phyloP scores from a whole-genome alignment of 2,113 vertebrate genomes.

The Pogona vitticeps region DNA sequence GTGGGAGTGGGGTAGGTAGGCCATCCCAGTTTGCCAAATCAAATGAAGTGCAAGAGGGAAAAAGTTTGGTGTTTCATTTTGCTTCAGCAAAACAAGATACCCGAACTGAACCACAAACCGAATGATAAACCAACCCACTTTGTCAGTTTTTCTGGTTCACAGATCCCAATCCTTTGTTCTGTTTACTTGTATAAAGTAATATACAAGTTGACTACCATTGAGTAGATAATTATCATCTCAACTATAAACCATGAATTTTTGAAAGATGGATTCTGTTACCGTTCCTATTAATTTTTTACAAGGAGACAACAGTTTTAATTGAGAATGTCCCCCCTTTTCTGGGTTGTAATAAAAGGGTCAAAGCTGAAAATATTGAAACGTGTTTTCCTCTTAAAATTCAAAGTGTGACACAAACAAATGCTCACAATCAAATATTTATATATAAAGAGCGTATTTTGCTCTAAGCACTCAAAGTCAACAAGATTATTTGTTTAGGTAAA shows the following conservation, averaged over 20 bases:
- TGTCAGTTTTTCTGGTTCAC: too few relatives aligned
- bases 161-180: too few relatives aligned
- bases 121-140: too few relatives aligned
- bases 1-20: too few relatives aligned
- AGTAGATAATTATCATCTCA: neutral
- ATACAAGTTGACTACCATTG: too few relatives aligned
- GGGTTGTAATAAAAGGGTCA: neutral
- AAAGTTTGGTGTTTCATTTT: too few relatives aligned
- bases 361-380: neutral
- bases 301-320: neutral
- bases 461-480: neutral
- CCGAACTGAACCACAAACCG: too few relatives aligned
- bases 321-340: neutral
- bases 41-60: too few relatives aligned
- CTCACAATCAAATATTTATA: neutral
- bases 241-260: neutral
- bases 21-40: too few relatives aligned
- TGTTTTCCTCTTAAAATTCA: neutral
- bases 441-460: neutral
- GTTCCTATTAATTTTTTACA: neutral
- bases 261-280: neutral
- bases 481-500: neutral
- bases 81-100: too few relatives aligned
- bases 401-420: neutral
- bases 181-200: too few relatives aligned